Evolutionary conservation across 35 echinoderm and acorn worm species (phyloP).

Genomic region (Ophiothrix spiculata): DNA sequence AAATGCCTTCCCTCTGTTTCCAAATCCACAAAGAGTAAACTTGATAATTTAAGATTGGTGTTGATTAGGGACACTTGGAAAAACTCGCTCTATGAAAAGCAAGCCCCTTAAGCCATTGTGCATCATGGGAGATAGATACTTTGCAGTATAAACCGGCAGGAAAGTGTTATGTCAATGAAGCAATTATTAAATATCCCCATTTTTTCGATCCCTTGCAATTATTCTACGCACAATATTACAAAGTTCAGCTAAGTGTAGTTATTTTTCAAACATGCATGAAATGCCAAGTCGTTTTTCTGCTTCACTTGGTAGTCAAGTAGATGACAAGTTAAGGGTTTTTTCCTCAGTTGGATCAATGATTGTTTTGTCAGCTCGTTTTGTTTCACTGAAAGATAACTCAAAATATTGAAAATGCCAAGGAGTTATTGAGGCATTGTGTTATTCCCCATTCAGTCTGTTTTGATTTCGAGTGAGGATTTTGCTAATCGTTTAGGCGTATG

Average conservation of each 20-base stretch:
- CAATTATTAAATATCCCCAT: not conserved
- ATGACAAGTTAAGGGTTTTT: not conserved
- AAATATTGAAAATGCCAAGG: constrained; percentile 4
- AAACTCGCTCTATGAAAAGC: not conserved
- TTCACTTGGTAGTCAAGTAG: not conserved
- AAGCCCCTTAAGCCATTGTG: not conserved
- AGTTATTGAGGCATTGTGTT: not conserved
- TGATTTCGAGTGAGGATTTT: too few relatives aligned
- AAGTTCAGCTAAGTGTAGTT: too few relatives aligned
- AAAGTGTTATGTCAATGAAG: not conserved
- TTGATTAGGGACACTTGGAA: constrained; percentile 1
- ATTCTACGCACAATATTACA: too few relatives aligned
- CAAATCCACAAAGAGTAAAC: not conserved
- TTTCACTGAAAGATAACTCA: not conserved
- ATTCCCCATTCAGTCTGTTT: too few relatives aligned
- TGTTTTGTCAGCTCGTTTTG: constrained; percentile 6
- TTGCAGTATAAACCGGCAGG: not conserved
- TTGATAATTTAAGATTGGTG: not conserved
- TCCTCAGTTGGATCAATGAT: not conserved
- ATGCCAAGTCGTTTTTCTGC: not conserved
- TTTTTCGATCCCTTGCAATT: not conserved
- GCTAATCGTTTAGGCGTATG: too few relatives aligned
- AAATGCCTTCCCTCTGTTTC: constrained; percentile 2
- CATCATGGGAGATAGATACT: not conserved
- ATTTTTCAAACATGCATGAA: not conserved